Base-by-base conservation (phyloP, 2,797 vertebrate species). In the Gallinago nigripennis region DNA sequence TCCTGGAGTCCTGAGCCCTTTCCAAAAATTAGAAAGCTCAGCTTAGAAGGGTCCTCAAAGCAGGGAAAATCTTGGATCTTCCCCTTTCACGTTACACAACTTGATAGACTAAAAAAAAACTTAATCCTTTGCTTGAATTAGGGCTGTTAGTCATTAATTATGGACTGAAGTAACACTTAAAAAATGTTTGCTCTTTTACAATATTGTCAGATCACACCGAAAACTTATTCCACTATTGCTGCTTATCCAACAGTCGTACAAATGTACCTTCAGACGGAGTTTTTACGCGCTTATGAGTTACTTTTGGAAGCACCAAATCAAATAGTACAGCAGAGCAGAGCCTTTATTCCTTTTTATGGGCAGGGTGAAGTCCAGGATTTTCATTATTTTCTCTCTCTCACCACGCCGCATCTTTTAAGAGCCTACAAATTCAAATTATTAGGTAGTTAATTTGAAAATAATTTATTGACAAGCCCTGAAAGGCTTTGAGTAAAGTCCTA, bases 391-490 rank as follows among this genome's bases (percentile, higher is more conserved):
- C 65, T 54, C 54, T 70, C 64, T 80, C 58, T 54, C 27, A 39
- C 51, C 66, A 25, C 4, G 3, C 30, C 46, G 25, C 65, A 16
- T 75, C 82, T 45, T 88, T 81, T 70, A 75, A 95, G 46, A 88
- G 39, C 63, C 91, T 56, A 31, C 19, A 76, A 76, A 72, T 79
- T 85, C 54, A 66, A 94, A 91, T 94, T 79, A 97, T 58, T 60
- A 88, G 43, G 77, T 57, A 84, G 80, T 72, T 96, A 92, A 94
- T 94, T 94, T 72, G 95, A 94, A 94, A 84, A 94, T 94, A 94
- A 94, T 94, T 94, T 90, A 81, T 70, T 25, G 23, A 91, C 85
- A 73, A 69, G 66, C 56, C 27, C 18, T 30, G 35, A 90, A 94
- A 94, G 83, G 77, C 90, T 92, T 18, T 33, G 65, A 88, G 56